These are phyloP conservation scores for Syrphus vitripennis DNA, from an alignment of 2,888 invertebrate genomes.

Conservation along the genomic window DNA sequence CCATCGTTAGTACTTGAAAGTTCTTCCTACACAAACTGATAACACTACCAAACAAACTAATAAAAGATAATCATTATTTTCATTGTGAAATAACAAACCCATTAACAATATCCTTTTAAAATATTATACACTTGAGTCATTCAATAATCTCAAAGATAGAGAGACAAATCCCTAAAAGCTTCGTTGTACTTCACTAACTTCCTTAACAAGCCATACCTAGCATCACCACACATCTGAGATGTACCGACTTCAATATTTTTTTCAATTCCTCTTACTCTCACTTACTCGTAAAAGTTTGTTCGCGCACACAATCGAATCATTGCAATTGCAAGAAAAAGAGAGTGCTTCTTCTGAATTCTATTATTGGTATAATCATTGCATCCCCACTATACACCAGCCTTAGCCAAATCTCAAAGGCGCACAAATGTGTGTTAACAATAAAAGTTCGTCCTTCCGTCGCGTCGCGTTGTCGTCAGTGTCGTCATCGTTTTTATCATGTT, in stretches of 20 bases:
- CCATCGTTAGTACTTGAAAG: too few species aligned
- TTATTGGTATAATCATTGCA: background rate
- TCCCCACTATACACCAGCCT: background rate
- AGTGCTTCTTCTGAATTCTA: background rate
- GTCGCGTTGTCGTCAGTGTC: background rate
- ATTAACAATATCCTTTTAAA: slow-evolving; percentile 62
- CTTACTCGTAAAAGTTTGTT: slow-evolving; percentile 18
- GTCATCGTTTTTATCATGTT: background rate
- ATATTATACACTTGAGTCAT: slow-evolving; percentile 47
- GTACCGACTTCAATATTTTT: background rate
- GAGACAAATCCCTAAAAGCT: background rate
- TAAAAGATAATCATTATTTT: background rate
- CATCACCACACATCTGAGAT: background rate
- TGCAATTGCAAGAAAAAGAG: slow-evolving; percentile 36
- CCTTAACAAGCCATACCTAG: slow-evolving; percentile 35
- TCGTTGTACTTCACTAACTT: slow-evolving; percentile 34
- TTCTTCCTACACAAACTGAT: too few species aligned
- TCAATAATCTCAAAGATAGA: slow-evolving; percentile 42
- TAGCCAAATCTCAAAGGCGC: slow-evolving; percentile 22
- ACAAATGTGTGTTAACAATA: background rate
- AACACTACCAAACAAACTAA: background rate
- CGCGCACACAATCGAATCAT: slow-evolving; percentile 20
- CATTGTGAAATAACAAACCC: slow-evolving; percentile 49
- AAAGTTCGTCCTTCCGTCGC: too few species aligned
- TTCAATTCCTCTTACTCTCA: background rate